A percentile compares a stretch with the other conserved stretches of the same genome.
Evolutionary conservation across 1,140 invertebrate species (phyloP).

Genomic region (Akabosia matsudoensis): DNA sequence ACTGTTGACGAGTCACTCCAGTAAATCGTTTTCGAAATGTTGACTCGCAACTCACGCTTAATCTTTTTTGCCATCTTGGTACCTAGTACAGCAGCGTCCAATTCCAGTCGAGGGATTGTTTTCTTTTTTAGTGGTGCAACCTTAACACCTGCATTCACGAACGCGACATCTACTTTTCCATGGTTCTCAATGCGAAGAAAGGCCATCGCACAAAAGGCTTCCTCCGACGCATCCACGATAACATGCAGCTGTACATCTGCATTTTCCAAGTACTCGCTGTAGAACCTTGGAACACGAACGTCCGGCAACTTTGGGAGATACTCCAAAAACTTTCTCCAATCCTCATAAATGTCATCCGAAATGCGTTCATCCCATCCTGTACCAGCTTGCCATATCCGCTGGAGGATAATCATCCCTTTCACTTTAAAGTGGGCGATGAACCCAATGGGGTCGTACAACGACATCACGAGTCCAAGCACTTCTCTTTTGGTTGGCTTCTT

Average conservation of each 20-base stretch:
- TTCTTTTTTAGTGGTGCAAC: conserved; percentile 49
- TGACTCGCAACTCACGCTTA: not conserved
- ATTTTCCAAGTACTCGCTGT: not conserved
- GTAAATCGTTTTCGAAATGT: not conserved
- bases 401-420: conserved; percentile 40
- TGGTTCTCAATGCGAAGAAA: conserved; percentile 37
- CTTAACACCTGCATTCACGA: conserved; percentile 48
- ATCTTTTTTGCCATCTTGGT: conserved; percentile 43
- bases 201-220: conserved; percentile 45
- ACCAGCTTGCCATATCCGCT: conserved; percentile 31
- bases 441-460: conserved; percentile 29
- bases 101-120: conserved; percentile 52
- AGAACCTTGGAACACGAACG: conserved; percentile 24
- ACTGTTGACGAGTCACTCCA: not conserved
- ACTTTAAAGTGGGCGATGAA: conserved; percentile 30
- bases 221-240: conserved; percentile 46
- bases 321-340: conserved; percentile 27
- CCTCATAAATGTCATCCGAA: not conserved
- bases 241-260: conserved; percentile 41
- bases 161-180: not conserved
- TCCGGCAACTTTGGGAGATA: not conserved
- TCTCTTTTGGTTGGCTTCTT: conserved; percentile 29
- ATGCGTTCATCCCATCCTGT: conserved; percentile 39
- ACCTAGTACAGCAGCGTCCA: conserved; percentile 52
- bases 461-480: conserved; percentile 19